phyloP scores from a whole-genome alignment of 2,113 vertebrate genomes.

The Ginglymostoma cirratum region DNA sequence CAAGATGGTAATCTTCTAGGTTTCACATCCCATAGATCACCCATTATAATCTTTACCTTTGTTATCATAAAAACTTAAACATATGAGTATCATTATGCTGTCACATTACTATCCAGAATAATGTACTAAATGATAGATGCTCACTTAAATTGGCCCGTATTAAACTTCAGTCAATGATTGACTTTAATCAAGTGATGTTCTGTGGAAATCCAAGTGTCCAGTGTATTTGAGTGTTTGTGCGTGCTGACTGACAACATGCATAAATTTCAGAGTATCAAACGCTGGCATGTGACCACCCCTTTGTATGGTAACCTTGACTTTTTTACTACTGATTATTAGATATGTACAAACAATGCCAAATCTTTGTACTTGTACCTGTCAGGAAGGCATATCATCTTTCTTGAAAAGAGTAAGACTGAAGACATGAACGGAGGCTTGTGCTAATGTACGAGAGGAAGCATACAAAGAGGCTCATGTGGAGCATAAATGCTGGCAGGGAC shows the following conservation, averaged over 20 bases:
- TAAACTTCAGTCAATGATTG: not conserved
- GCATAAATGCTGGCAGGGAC: not conserved
- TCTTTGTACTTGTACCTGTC: not conserved
- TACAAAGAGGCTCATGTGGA: not conserved
- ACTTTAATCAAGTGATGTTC: not conserved
- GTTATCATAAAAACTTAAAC: not conserved
- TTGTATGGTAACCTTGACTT: not conserved
- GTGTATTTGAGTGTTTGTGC: not conserved
- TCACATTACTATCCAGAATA: not conserved
- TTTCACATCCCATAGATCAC: not conserved
- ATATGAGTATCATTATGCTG: not conserved
- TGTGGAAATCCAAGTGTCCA: not conserved
- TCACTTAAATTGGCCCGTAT: not conserved
- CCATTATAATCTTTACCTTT: not conserved
- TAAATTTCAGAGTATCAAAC: not conserved
- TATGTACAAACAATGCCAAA: not conserved
- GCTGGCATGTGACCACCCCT: not conserved
- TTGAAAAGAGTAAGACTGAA: not conserved
- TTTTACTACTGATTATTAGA: not conserved
- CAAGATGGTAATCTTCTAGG: not conserved
- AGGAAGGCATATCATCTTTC: not conserved
- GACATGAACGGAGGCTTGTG: not conserved
- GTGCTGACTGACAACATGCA: not conserved
- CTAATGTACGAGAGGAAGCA: not conserved
- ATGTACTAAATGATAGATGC: not conserved